A percentile compares a stretch with the other conserved stretches of the same genome.
Conservation (phyloP, 2,888 invertebrate species). For the Drosophila recens region DNA sequence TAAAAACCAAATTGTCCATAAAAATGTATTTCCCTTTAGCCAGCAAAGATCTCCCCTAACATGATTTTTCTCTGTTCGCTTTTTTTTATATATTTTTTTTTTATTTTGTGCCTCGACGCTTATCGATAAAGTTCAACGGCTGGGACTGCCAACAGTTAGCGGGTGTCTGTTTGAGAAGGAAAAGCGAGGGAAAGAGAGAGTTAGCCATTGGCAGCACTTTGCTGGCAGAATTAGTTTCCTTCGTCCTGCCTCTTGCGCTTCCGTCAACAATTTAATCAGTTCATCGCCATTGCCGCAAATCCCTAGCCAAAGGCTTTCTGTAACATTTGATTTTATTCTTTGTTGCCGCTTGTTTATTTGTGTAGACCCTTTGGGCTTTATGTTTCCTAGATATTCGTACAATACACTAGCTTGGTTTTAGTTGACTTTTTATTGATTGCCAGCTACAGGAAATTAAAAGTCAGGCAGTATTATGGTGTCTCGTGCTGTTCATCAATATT, state of each 20-base stretch:
- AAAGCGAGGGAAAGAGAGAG: background rate
- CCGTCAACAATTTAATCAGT: slow-evolving; percentile 80
- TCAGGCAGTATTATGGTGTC: slow-evolving; percentile 56
- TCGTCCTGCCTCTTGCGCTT: slow-evolving; percentile 37
- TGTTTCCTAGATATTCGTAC: slow-evolving; percentile 54
- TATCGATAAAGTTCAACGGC: slow-evolving; percentile 77
- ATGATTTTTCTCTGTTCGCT: slow-evolving; percentile 22
- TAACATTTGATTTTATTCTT: slow-evolving; percentile 49
- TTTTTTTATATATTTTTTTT: slow-evolving; percentile 14
- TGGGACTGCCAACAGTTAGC: slow-evolving; percentile 27
- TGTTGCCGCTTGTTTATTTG: slow-evolving; percentile 56
- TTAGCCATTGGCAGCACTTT: slow-evolving; percentile 58
- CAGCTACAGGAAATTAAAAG: slow-evolving; percentile 72
- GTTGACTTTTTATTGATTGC: slow-evolving; percentile 69
- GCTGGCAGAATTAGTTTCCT: slow-evolving; percentile 74
- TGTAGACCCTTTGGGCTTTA: slow-evolving; percentile 63
- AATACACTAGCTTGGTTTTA: slow-evolving; percentile 56
- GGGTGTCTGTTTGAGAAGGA: background rate
- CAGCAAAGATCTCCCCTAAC: slow-evolving; percentile 63
- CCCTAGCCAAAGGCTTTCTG: slow-evolving; percentile 60
- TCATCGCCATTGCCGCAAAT: slow-evolving; percentile 69
- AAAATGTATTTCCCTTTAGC: slow-evolving; percentile 79
- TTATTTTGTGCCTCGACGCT: slow-evolving; percentile 50
- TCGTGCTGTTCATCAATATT: slow-evolving; percentile 33
- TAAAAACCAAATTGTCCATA: slow-evolving; percentile 81